phyloP scores from a whole-genome alignment of 2,888 invertebrate genomes.

The Poecilobothrus nobilitatus region DNA sequence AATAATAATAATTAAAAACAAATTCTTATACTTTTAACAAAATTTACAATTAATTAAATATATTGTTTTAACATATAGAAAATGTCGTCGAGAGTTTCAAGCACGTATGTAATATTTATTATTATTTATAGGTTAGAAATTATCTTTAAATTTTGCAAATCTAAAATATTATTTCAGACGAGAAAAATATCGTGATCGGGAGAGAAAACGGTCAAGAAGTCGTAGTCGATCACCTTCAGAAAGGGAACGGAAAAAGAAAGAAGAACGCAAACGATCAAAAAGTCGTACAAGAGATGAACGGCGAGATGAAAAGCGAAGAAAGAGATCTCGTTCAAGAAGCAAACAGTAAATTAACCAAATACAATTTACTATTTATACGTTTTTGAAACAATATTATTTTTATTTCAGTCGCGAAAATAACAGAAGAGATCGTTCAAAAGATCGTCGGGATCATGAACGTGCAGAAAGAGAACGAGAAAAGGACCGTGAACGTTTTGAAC shows the following conservation, averaged over 20 bases:
- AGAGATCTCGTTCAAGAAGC: constrained; percentile 14
- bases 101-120: background rate
- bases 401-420: background rate
- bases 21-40: background rate
- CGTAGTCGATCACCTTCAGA: constrained; percentile 51
- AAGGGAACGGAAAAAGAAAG: constrained; percentile 49
- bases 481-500: constrained; percentile 33
- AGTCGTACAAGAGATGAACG: constrained; percentile 54
- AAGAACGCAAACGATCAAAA: constrained; percentile 37
- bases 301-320: constrained; percentile 17
- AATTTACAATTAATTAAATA: background rate
- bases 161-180: constrained; percentile 19
- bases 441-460: constrained; percentile 36
- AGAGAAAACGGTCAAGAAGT: constrained; percentile 29
- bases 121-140: background rate
- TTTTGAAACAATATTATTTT: background rate
- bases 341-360: background rate
- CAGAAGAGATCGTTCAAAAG: constrained; percentile 9
- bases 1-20: no score
- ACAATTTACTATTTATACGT: background rate
- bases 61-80: background rate
- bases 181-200: constrained; percentile 34
- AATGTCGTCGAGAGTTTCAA: background rate
- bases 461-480: constrained; percentile 32
- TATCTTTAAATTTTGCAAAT: no score